Percentiles rank a stretch among this genome's conserved stretches.
Evolutionary conservation across 2,888 invertebrate species (phyloP).

Genomic region (Lamproptera curius): DNA sequence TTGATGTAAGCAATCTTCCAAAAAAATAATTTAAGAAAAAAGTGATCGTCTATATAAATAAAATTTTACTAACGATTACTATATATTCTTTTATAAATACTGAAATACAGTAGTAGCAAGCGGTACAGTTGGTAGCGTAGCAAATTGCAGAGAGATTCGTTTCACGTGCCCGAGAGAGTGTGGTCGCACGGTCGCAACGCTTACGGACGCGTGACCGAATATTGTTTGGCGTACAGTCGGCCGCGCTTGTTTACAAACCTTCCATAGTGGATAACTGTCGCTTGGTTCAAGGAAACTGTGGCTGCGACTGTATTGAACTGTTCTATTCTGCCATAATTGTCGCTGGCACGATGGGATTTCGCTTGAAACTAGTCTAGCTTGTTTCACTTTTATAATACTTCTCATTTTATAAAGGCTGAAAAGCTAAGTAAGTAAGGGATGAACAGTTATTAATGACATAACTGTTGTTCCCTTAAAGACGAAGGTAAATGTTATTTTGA

Average conservation of each 20-base stretch:
- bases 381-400: no score
- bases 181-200: background rate
- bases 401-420: no score
- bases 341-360: slow-evolving; percentile 1
- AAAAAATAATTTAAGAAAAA: no score
- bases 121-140: background rate
- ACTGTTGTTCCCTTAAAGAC: slow-evolving; percentile 2
- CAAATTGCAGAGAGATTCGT: background rate
- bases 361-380: no score
- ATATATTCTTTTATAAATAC: background rate
- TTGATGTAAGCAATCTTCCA: no score
- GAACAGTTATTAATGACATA: no score
- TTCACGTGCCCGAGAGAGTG: background rate
- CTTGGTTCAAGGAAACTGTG: no score
- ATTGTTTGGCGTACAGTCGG: slow-evolving; percentile 5
- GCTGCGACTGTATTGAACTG: slow-evolving; percentile 1
- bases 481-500: no score
- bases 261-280: no score
- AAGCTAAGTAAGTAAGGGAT: no score
- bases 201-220: slow-evolving; percentile 17
- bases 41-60: no score
- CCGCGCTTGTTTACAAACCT: background rate
- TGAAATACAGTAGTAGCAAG: background rate
- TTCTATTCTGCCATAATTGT: slow-evolving; percentile 4
- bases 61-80: no score